Evolutionary conservation across 2,888 invertebrate species (phyloP), one percentile per base, ranked within the genome.

Genomic region (Tryphoninae sp.): DNA sequence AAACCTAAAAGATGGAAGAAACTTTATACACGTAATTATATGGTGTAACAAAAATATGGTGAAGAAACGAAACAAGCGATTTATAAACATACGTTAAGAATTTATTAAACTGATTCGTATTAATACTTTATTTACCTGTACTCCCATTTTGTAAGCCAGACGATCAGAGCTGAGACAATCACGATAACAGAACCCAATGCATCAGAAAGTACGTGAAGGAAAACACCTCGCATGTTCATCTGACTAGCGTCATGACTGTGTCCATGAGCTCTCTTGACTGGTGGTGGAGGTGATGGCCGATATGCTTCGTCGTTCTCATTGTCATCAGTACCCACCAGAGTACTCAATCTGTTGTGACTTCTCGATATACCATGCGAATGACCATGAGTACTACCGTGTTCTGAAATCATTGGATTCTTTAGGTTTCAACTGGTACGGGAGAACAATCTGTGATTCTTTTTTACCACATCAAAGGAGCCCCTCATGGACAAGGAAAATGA

Each of bases 141-240:
- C 87, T 94, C 86, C 96, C 98, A 98, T 0, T 96, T 94, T 0
- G 96, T 96, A 69, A 95, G 93, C 96, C 96, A 96, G 23, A 96
- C 96, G 40, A 95, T 93, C 86, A 95, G 89, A 22, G 98, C 98
- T 74, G 98, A 97, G 64, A 96, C 94, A 61, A 98, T 96, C 11
- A 98, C 98, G 86, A 98, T 97, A 1, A 98, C 94, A 0, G 98
- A 98, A 72, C 99, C 99, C 65, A 99, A 93, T 22, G 99, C 99
- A 93, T 99, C 99, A 65, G 99, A 98, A 51, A 99, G 92, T 3
- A 99, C 96, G 91, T 99, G 99, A 74, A 99, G 94, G 92, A 99
- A 99, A n/a, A 99, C 99, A n/a, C 99, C 99, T 74, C 97, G 95
- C 98, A 99, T 99, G 91, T 99, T 99, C 96, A 99, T 96, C 91